These are phyloP conservation scores for Nephrotoma appendiculata DNA, from an alignment of 2,888 invertebrate genomes.

Conservation along the genomic window DNA sequence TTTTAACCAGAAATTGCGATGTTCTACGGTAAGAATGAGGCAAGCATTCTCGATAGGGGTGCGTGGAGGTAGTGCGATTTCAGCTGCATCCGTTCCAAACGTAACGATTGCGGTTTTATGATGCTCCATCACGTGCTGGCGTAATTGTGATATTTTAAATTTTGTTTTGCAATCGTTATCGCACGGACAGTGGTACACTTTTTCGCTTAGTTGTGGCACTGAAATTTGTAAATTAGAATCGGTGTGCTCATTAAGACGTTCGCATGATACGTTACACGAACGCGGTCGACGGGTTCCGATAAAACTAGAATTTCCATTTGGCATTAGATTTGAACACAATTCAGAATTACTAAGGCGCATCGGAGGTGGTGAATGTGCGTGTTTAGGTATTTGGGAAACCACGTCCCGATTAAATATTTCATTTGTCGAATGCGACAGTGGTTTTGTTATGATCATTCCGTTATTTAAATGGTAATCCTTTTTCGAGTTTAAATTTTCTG, in stretches of 20 bases:
- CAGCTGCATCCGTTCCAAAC: conserved; percentile 17
- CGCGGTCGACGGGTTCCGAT: conserved; percentile 10
- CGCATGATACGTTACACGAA: conserved; percentile 12
- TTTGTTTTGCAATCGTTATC: conserved; percentile 11
- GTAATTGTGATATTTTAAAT: conserved; percentile 10
- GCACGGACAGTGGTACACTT: conserved; percentile 13
- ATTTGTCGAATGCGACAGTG: conserved; percentile 31
- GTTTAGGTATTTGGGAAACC: neutral
- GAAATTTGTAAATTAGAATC: conserved; percentile 8
- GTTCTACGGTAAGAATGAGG: conserved; percentile 17
- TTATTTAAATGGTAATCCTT: neutral
- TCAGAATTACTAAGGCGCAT: neutral
- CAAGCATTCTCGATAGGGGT: conserved; percentile 19
- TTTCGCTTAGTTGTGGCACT: conserved; percentile 9
- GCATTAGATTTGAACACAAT: neutral
- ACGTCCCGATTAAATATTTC: conserved; percentile 26
- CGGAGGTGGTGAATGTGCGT: neutral
- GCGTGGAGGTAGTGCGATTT: conserved; percentile 19
- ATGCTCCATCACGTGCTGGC: conserved; percentile 18
- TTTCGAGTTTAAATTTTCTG: conserved; percentile 30
- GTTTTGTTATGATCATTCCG: conserved; percentile 24
- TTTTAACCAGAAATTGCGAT: conserved; percentile 19
- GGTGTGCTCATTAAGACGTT: conserved; percentile 7
- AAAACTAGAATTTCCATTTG: neutral
- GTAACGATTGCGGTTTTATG: conserved; percentile 19